Base-by-base conservation (phyloP, 2,113 vertebrate genomes). In the Aphyosemion australe region DNA sequence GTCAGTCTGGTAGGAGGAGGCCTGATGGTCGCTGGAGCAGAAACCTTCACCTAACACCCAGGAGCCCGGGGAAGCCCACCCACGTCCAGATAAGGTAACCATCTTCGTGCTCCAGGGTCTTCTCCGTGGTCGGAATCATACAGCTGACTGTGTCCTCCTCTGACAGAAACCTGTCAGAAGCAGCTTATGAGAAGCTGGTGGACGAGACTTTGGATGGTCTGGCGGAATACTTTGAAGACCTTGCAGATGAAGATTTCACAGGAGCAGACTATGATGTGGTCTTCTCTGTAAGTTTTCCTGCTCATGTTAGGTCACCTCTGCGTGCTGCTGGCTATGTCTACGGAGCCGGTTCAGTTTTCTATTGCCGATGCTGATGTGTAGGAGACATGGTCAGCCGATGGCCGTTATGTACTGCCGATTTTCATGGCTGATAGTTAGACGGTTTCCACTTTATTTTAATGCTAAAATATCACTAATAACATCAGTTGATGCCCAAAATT, bases 221-320 rank as follows among this genome's bases (percentile, higher is more conserved):
- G 73, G 91, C 94, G 15, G 96, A 97, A 41, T 96, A 94, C 85
- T 96, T 99, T 84, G 97, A 99, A 78, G 96, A 98, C 81, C 91
- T 99, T 11, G 87, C 86, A 47, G 95, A 99, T 49, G 90, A 95
- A 55, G 82, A 88, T 37, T 94, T 93, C 67, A 95, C 93, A 1
- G 88, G 90, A 15, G 54, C 92, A 16, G 96, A 99, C 62, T 97
- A 94, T 6, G 97, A 99, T 55, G 95, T 96, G 4, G 89, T 94
- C 20, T 95, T 95, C 85, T 92, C 94, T 88, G 96, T 97, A 92
- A 92, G 91, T 92, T 32, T 13, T 54, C 10, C 15, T 11, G 4
- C 16, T 16, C 37, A 54, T 8, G 13, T 53, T 6, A 15, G 14
- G 26, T 16, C 8, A 31, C 16, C 21, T 15, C 13, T 43, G 21